These are phyloP conservation scores for Tortrix viridana DNA, from an alignment of 2,888 invertebrate species.

Conservation along the genomic window DNA sequence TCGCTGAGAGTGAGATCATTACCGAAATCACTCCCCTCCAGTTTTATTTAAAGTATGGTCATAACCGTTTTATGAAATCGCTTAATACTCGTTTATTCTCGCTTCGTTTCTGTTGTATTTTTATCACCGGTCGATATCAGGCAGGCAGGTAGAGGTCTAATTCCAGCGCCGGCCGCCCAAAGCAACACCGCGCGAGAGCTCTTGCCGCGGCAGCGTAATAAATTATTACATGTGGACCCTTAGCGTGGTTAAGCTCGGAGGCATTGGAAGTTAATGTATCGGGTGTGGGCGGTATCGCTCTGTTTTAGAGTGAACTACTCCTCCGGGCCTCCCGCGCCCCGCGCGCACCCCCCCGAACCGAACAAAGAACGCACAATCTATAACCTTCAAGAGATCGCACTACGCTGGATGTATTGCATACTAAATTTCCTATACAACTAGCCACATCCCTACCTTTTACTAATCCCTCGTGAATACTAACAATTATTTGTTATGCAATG, in stretches of 20 bases:
- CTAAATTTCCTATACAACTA: conserved; percentile 47
- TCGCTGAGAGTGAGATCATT: not conserved
- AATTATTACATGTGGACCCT: conserved; percentile 75
- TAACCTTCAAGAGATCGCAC: conserved; percentile 52
- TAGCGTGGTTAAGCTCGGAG: conserved; percentile 68
- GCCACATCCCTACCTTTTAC: conserved; percentile 45
- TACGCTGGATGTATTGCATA: conserved; percentile 53
- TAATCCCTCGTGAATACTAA: conserved; percentile 39
- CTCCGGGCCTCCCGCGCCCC: conserved; percentile 45
- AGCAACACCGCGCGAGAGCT: conserved; percentile 25
- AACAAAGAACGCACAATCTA: conserved; percentile 53
- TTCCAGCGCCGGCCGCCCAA: conserved; percentile 33
- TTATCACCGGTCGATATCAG: conserved; percentile 34
- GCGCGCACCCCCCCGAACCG: conserved; percentile 39
- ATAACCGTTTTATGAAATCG: conserved; percentile 1
- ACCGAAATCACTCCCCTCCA: not conserved
- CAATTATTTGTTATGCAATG: conserved; percentile 14
- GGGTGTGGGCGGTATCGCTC: conserved; percentile 57
- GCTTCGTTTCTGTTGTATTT: conserved; percentile 30
- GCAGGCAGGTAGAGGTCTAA: conserved; percentile 33
- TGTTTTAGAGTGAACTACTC: conserved; percentile 64
- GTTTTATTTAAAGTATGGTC: conserved; percentile 7
- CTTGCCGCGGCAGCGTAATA: conserved; percentile 57
- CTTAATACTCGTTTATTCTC: conserved; percentile 17
- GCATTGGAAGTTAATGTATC: conserved; percentile 71